These are phyloP conservation scores for Montifringilla adamsi DNA, from an alignment of 2,113 vertebrate genomes.

Conservation along the genomic window DNA sequence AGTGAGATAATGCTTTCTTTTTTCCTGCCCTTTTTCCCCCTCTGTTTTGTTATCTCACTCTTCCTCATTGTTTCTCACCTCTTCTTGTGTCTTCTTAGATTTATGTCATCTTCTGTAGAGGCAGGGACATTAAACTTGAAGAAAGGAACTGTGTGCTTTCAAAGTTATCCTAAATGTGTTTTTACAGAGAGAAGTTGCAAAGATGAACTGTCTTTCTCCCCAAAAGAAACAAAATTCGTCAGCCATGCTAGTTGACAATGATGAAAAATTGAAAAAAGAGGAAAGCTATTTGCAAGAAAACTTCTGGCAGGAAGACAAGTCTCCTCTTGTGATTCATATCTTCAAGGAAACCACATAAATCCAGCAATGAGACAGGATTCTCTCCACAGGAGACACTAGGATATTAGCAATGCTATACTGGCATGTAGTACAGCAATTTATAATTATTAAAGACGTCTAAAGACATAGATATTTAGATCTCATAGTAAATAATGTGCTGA, in stretches of 20 bases:
- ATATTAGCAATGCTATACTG: not conserved
- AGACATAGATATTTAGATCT: not conserved
- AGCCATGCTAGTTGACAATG: not conserved
- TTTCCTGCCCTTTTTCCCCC: not conserved
- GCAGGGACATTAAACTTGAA: not conserved
- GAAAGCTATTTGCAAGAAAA: constrained; percentile 8
- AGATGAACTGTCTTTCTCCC: not conserved
- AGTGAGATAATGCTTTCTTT: not conserved
- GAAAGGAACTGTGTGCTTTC: not conserved
- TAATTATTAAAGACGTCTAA: not conserved
- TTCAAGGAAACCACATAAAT: constrained; percentile 22
- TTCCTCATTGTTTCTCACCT: not conserved
- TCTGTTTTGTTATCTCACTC: not conserved
- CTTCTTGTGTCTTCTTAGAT: not conserved
- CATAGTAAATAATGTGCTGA: not conserved
- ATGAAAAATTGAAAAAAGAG: not conserved
- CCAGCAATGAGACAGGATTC: not conserved
- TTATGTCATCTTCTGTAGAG: not conserved
- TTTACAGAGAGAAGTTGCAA: not conserved
- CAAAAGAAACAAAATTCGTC: not conserved
- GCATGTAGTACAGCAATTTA: not conserved
- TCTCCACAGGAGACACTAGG: not conserved
- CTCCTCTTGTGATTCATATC: not conserved
- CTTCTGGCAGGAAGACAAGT: not conserved
- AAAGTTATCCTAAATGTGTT: not conserved